Evolutionary conservation across 1,140 invertebrate species (phyloP).

Genomic region (Drosophila rufa): DNA sequence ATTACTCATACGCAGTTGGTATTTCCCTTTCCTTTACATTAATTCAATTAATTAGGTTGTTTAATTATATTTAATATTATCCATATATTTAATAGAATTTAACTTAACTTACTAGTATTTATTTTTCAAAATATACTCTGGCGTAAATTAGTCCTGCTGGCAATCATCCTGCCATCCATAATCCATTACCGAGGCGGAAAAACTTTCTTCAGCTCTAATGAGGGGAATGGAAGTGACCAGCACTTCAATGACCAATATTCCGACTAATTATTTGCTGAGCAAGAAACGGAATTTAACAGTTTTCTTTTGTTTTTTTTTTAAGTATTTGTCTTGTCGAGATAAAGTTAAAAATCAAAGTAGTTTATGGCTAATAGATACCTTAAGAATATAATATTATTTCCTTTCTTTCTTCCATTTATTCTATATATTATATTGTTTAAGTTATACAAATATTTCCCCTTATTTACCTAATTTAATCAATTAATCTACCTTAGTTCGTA

Average conservation of each 20-base stretch:
- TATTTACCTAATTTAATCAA: neutral
- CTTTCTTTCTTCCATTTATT: neutral
- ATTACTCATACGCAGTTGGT: no score
- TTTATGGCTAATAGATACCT: no score
- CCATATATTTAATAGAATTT: no score
- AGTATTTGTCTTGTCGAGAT: no score
- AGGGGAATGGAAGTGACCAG: neutral
- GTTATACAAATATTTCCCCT: neutral
- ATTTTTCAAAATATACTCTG: neutral
- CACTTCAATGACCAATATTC: neutral
- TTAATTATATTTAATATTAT: no score
- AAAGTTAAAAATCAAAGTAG: no score
- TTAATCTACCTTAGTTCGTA: neutral
- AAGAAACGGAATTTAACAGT: neutral
- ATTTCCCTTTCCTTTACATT: no score
- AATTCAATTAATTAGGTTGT: no score
- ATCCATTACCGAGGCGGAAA: slow-evolving; percentile 1
- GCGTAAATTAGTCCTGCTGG: neutral
- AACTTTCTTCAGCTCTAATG: slow-evolving; percentile 1
- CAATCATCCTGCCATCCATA: slow-evolving; percentile 14
- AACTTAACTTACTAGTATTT: no score
- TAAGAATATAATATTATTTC: no score
- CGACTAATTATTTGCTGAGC: slow-evolving; percentile 1
- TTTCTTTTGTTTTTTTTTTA: neutral
- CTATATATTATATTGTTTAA: neutral